Base-by-base conservation (phyloP, 1,140 invertebrate genomes). In the Laupala kohalensis region DNA sequence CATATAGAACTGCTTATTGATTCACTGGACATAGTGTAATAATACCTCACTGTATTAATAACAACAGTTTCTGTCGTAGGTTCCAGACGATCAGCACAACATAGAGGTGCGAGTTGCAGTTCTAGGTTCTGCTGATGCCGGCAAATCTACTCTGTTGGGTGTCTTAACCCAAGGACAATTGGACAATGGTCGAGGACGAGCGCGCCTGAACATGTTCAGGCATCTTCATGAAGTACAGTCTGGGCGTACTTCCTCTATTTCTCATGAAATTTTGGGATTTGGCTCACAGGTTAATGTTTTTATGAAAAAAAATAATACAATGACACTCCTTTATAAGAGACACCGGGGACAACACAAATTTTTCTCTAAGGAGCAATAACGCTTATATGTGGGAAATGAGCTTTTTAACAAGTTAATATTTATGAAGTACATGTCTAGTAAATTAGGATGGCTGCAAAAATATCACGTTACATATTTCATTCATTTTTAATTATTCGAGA, bases 161-260 rank as follows among this genome's bases (percentile, higher is more conserved):
- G 96, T 98, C 12, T 81, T 99, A 15, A 98, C 95, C 0, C 94
- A 98, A 81, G 96, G 96, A 25, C 92, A 94, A 80, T 81, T 96
- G 69, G 97, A 99, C 79, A 98, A 99, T 83, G 97, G 97, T 0
- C 81, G 94, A 74, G 97, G 97, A 19, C 88, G 92, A 77, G 95
- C 97, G 0, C 86, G 97, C 53, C 81, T 99, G 0, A 99, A 98
- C 82, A 92, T 98, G 86, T 95, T 99, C 79, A 83, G 96, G 13
- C 96, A 99, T 80, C 83, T 96, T 74, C 97, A 99, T 81, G 97
- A 99, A 81, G 94, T 99, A 75, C 93, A 94, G 80, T 92, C 93
- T 37, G 97, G 97, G 12, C 86, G 95, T 74, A 99, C 97, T 0
- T 97, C 94, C 2, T 97, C 95, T 15, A 96, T 99, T 73, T 96